These are phyloP conservation scores for Anhinga rufa DNA, from an alignment of 2,113 vertebrate species.

Conservation along the genomic window DNA sequence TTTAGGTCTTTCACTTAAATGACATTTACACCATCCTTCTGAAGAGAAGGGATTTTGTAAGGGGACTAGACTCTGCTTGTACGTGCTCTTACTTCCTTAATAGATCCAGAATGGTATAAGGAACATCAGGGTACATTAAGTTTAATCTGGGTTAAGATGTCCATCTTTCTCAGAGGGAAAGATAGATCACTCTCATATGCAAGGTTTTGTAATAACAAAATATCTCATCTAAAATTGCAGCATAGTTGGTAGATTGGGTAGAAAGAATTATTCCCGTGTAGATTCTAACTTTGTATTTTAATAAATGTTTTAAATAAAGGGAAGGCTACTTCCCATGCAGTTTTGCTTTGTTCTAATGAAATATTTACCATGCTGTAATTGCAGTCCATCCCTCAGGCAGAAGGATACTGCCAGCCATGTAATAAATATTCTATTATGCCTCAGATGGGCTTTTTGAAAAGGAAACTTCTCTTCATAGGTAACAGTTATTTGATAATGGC, in stretches of 20 bases:
- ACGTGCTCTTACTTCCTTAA: neutral
- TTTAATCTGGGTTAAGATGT: neutral
- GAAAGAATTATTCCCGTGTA: slow-evolving; percentile 51
- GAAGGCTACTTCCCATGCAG: slow-evolving; percentile 53
- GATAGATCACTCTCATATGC: neutral
- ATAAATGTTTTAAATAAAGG: slow-evolving; percentile 69
- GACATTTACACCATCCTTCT: neutral
- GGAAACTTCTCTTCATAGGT: neutral
- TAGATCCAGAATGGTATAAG: neutral
- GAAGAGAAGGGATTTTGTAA: neutral
- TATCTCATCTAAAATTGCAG: neutral
- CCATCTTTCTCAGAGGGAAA: neutral
- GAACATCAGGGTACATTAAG: neutral
- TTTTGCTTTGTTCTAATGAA: slow-evolving; percentile 62
- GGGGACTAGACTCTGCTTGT: neutral
- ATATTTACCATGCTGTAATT: slow-evolving; percentile 66
- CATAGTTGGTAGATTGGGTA: slow-evolving; percentile 3
- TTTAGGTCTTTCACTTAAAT: neutral
- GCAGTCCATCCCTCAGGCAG: slow-evolving; percentile 61
- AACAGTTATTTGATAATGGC: neutral
- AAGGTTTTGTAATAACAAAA: slow-evolving; percentile 17
- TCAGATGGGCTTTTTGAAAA: neutral
- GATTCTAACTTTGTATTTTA: slow-evolving; percentile 54
- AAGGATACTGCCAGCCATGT: neutral
- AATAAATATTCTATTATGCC: slow-evolving; percentile 28